Evolutionary conservation across 1,140 invertebrate genomes (phyloP), one percentile per base, ranked within the genome.

Genomic region (Ectropis grisescens): DNA sequence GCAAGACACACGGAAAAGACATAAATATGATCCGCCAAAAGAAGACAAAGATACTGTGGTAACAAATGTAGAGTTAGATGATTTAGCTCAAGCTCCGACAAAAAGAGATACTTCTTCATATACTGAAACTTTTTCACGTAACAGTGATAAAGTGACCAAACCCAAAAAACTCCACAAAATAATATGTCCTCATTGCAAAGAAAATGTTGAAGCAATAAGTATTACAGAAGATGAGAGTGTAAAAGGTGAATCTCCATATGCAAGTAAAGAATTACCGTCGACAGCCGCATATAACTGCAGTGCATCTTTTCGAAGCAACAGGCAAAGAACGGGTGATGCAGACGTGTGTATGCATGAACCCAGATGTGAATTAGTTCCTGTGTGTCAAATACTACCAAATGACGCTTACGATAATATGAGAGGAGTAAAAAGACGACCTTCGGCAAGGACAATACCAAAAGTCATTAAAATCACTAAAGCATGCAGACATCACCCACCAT

Each of bases 401-500:
- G 58, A 67, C n/a, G n/a, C n/a, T n/a, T n/a, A n/a, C n/a, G n/a
- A n/a, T n/a, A n/a, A n/a, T n/a, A n/a, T n/a, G n/a, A n/a, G n/a
- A n/a, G n/a, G n/a, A n/a, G n/a, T n/a, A n/a, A n/a, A n/a, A n/a
- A n/a, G n/a, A n/a, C n/a, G n/a, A n/a, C n/a, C n/a, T n/a, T n/a
- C n/a, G n/a, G n/a, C n/a, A n/a, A n/a, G n/a, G n/a, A n/a, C n/a
- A n/a, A n/a, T n/a, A n/a, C n/a, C n/a, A n/a, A 48, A 57, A 35
- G 42, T 58, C 11, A 64, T 79, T 9, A 58, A 60, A 51, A 60
- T 76, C n/a, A 71, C 67, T 4, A 75, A 76, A 52, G 71, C 69
- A 2, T 79, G 74, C 29, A 50, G 62, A 38, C 74, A 79, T 45
- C 65, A 79, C 30, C 74, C 74, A 9, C 71, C 74, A 0, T 79